Percentiles rank a stretch among this genome's conserved stretches.
Conservation (phyloP, 2,113 vertebrate species). For the Vimba vimba region DNA sequence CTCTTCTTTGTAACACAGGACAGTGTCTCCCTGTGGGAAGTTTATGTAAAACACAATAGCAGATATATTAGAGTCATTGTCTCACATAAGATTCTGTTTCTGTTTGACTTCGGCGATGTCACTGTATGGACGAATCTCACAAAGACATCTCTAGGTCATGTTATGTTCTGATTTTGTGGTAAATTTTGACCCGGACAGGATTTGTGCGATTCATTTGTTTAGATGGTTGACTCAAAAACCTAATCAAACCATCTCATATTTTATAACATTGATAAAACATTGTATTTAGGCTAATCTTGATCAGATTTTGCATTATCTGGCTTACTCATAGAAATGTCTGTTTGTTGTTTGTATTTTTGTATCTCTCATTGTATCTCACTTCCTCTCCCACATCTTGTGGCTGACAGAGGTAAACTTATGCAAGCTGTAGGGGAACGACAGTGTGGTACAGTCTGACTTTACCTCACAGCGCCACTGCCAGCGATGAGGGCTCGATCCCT, state of each 20-base stretch:
- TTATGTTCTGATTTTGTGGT: not conserved
- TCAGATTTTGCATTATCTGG: not conserved
- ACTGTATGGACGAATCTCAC: not conserved
- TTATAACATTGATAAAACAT: slow-evolving; percentile 12
- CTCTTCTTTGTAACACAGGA: not conserved
- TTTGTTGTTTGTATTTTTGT: slow-evolving; percentile 5
- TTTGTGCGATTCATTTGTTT: not conserved
- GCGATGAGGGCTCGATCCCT: not conserved
- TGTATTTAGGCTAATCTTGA: slow-evolving; percentile 13
- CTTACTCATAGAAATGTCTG: not conserved
- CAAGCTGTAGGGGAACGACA: not conserved
- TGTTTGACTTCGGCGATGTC: not conserved
- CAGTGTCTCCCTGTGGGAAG: not conserved
- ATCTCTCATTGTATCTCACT: slow-evolving; percentile 8
- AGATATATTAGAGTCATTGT: not conserved
- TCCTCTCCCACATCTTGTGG: slow-evolving; percentile 22
- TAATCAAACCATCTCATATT: not conserved
- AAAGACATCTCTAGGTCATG: not conserved
- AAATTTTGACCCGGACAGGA: not conserved
- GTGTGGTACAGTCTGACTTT: not conserved
- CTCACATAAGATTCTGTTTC: not conserved
- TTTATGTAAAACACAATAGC: not conserved
- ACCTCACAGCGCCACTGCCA: not conserved
- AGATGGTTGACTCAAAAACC: not conserved
- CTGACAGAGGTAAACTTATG: slow-evolving; percentile 7